Evolutionary conservation across 2,113 vertebrate species (phyloP).

Genomic region (Bujurquina vittata): DNA sequence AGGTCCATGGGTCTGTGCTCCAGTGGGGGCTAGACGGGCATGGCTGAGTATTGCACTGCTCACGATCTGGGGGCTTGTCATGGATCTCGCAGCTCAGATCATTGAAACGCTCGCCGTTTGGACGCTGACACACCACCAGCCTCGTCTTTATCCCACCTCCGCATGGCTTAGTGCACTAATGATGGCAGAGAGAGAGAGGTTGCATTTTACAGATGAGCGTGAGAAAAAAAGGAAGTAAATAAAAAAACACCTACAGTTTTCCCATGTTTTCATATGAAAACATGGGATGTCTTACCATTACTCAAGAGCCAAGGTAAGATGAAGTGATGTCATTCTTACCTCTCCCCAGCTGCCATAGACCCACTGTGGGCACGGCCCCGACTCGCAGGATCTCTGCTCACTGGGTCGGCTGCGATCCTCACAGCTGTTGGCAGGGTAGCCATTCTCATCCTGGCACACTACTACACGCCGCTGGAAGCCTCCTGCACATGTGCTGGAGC

Average conservation of each 20-base stretch:
- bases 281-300: not conserved
- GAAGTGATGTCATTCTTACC: constrained; percentile 57
- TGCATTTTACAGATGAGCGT: not conserved
- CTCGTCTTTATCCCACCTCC: constrained; percentile 92
- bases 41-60: constrained; percentile 94
- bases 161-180: constrained; percentile 91
- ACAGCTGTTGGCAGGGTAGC: constrained; percentile 89
- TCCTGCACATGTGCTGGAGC: constrained; percentile 96
- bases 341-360: constrained; percentile 86
- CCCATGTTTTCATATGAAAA: not conserved
- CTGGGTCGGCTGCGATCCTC: constrained; percentile 88
- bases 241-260: not conserved
- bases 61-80: constrained; percentile 94
- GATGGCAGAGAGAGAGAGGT: constrained; percentile 15
- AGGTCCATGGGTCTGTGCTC: constrained; percentile 95
- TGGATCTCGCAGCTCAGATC: constrained; percentile 98
- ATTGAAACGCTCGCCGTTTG: constrained; percentile 91
- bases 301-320: not conserved
- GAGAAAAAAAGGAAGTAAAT: not conserved
- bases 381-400: constrained; percentile 93
- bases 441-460: constrained; percentile 97
- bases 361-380: constrained; percentile 96
- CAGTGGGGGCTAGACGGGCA: constrained; percentile 90
- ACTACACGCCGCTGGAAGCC: constrained; percentile 97
- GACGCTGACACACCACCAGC: constrained; percentile 93